A percentile compares a stretch with the other conserved stretches of the same genome.
These are phyloP conservation scores for Cyprinodon brontotheroides DNA, from an alignment of 2,113 vertebrate species.

Conservation along the genomic window DNA sequence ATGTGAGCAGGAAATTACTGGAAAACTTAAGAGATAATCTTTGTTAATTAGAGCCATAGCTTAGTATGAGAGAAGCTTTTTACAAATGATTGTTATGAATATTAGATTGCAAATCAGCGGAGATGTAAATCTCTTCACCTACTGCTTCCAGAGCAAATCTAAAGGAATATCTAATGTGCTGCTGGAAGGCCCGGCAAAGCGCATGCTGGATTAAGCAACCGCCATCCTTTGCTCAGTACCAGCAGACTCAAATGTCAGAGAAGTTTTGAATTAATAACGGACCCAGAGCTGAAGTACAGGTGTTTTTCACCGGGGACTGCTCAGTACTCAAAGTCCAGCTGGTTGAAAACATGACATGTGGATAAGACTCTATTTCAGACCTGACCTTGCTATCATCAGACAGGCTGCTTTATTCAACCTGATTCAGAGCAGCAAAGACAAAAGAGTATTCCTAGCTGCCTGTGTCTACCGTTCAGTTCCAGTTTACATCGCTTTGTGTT, in stretches of 20 bases:
- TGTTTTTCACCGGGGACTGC: constrained; percentile 44
- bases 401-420: constrained; percentile 46
- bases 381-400: constrained; percentile 56
- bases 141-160: not conserved
- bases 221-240: constrained; percentile 26
- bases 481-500: constrained; percentile 32
- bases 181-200: constrained; percentile 17
- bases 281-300: constrained; percentile 39
- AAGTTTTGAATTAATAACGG: constrained; percentile 57
- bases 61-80: constrained; percentile 19
- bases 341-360: constrained; percentile 46
- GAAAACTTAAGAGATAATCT: not conserved
- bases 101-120: constrained; percentile 49
- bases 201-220: constrained; percentile 43
- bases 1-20: not conserved
- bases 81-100: constrained; percentile 30
- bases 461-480: constrained; percentile 28
- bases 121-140: constrained; percentile 37
- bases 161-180: constrained; percentile 21
- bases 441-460: constrained; percentile 29
- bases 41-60: not conserved
- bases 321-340: constrained; percentile 34
- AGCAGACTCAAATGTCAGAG: constrained; percentile 29
- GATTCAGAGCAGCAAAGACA: constrained; percentile 49
- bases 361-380: constrained; percentile 40